A percentile compares a stretch with the other conserved stretches of the same genome.
Evolutionary conservation across 2,113 vertebrate species (phyloP).

Genomic region (Pteronura brasiliensis): DNA sequence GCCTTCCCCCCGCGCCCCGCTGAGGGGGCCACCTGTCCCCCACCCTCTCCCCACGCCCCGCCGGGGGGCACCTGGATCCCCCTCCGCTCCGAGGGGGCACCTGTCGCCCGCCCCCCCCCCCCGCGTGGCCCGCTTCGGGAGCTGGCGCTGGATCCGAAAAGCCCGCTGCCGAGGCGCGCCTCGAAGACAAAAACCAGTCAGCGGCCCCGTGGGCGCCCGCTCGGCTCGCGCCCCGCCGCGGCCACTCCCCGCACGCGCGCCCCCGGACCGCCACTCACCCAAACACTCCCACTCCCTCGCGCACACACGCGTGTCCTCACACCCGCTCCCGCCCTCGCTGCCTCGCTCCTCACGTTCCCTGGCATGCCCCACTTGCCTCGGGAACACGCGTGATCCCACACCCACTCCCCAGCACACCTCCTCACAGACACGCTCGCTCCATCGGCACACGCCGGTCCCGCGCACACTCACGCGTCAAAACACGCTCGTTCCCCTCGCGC

Average conservation of each 20-base stretch:
- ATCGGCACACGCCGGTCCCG: background rate
- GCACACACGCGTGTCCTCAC: constrained; percentile 1
- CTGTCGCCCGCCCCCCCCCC: too few relatives aligned
- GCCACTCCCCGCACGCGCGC: constrained; percentile 6
- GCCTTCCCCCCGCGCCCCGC: too few relatives aligned
- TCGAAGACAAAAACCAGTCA: background rate
- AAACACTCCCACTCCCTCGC: background rate
- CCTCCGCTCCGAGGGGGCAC: background rate
- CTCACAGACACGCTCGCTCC: background rate
- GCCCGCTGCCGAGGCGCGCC: background rate
- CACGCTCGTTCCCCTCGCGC: background rate
- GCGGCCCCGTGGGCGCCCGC: background rate
- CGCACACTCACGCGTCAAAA: background rate
- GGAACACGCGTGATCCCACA: background rate
- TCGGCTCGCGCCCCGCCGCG: background rate
- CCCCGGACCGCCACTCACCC: background rate
- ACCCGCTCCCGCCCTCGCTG: background rate
- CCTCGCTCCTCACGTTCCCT: background rate
- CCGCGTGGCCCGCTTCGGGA: background rate
- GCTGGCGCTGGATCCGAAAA: background rate
- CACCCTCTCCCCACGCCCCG: background rate
- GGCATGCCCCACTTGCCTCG: background rate
- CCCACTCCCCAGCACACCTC: background rate
- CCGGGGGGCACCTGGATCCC: background rate
- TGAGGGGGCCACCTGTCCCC: background rate